These are phyloP conservation scores for Lacanobia wlatinum DNA, from an alignment of 2,888 invertebrate genomes.

Conservation along the genomic window DNA sequence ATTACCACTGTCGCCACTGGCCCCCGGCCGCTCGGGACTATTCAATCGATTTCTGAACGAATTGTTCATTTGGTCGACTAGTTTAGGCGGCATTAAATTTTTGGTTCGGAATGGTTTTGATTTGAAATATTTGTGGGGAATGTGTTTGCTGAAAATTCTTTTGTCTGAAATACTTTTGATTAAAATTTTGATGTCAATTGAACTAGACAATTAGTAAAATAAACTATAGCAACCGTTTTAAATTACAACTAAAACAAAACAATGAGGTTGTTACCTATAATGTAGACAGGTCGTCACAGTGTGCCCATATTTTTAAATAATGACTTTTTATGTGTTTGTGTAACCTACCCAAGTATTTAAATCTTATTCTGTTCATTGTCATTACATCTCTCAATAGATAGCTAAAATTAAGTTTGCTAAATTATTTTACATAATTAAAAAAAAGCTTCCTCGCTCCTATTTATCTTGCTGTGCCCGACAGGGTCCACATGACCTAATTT, in stretches of 20 bases:
- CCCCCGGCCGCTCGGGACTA: conserved; percentile 9
- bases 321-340: too few species aligned
- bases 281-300: neutral
- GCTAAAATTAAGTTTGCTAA: too few species aligned
- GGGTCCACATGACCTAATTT: too few species aligned
- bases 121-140: neutral
- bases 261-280: too few species aligned
- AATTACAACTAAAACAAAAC: neutral
- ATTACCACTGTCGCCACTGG: conserved; percentile 6
- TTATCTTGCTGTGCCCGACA: too few species aligned
- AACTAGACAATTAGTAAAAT: neutral
- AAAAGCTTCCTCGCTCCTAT: too few species aligned
- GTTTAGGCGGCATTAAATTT: neutral
- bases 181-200: neutral
- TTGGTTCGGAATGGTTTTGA: neutral
- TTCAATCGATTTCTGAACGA: conserved; percentile 24
- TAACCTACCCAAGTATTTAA: too few species aligned
- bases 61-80: neutral
- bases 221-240: neutral
- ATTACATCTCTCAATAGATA: too few species aligned
- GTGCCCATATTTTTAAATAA: too few species aligned
- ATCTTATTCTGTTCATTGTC: too few species aligned
- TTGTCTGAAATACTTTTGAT: neutral
- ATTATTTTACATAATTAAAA: too few species aligned
- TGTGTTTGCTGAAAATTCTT: neutral